These are phyloP conservation scores for Drosophila rubida DNA, from an alignment of 2,888 invertebrate genomes.

Conservation along the genomic window DNA sequence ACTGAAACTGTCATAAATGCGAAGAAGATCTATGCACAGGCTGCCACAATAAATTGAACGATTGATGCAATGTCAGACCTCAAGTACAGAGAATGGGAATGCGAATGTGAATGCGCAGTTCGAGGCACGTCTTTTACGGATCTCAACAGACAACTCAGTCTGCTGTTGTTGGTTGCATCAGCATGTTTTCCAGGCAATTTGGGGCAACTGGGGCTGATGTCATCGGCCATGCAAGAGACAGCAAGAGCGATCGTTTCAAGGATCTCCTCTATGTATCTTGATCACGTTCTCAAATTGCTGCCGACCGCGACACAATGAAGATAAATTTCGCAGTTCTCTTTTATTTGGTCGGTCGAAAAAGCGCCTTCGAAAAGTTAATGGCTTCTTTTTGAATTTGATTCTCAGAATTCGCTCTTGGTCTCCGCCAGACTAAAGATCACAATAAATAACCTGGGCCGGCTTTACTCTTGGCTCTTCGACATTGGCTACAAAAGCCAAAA, in stretches of 20 bases:
- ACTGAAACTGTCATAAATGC: slow-evolving; percentile 61
- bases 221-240: slow-evolving; percentile 38
- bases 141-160: slow-evolving; percentile 1
- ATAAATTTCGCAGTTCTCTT: slow-evolving; percentile 49
- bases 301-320: slow-evolving; percentile 47
- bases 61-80: slow-evolving; percentile 57
- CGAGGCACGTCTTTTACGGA: slow-evolving; percentile 49
- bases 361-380: slow-evolving; percentile 21
- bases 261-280: slow-evolving; percentile 48
- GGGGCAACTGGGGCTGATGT: slow-evolving; percentile 66
- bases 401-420: slow-evolving; percentile 53
- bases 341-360: slow-evolving; percentile 24
- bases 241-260: slow-evolving; percentile 36
- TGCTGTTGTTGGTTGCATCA: slow-evolving; percentile 5
- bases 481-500: background rate
- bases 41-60: slow-evolving; percentile 23
- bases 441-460: slow-evolving; percentile 49
- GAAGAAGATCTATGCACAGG: slow-evolving; percentile 4
- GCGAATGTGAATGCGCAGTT: slow-evolving; percentile 23
- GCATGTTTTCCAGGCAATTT: slow-evolving; percentile 39
- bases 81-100: slow-evolving; percentile 45
- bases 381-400: slow-evolving; percentile 56
- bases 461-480: background rate
- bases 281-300: slow-evolving; percentile 49
- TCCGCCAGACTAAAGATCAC: slow-evolving; percentile 27